A percentile compares a stretch with the other conserved stretches of the same genome.
phyloP scores from a whole-genome alignment of 2,888 invertebrate genomes.

The Pycnomerus fuliginosus region DNA sequence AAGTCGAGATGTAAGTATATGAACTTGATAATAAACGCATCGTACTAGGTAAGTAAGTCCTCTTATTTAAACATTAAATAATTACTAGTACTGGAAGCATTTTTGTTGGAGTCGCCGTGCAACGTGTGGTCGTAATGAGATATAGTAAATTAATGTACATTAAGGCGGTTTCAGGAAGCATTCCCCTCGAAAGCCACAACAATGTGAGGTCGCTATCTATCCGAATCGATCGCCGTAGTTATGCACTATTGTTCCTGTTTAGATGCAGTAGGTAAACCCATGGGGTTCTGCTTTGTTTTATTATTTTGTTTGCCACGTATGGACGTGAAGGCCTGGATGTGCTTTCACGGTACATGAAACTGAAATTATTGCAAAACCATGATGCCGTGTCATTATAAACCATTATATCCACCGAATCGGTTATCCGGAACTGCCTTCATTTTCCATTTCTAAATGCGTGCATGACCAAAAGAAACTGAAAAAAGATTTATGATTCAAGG shows the following conservation, averaged over 20 bases:
- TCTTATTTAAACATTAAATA: too few species aligned
- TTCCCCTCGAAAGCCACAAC: conserved; percentile 17
- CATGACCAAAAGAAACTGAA: too few species aligned
- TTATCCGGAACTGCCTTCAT: conserved; percentile 17
- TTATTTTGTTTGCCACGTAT: conserved; percentile 17
- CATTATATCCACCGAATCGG: conserved; percentile 9
- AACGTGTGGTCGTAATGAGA: too few species aligned
- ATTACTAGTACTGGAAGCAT: too few species aligned
- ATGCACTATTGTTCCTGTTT: conserved; percentile 21
- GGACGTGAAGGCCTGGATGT: conserved; percentile 17
- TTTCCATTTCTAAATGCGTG: too few species aligned
- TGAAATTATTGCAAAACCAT: conserved; percentile 8
- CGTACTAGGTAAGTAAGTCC: too few species aligned
- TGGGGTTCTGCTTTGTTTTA: conserved; percentile 14
- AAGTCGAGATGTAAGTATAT: too few species aligned
- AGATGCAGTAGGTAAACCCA: conserved; percentile 18
- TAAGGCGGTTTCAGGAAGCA: conserved; percentile 20
- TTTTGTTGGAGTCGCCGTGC: too few species aligned
- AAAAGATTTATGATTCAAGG: too few species aligned
- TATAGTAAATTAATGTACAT: too few species aligned
- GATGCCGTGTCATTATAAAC: conserved; percentile 13
- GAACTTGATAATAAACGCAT: too few species aligned
- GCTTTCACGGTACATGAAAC: conserved; percentile 15
- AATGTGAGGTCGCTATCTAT: conserved; percentile 14
- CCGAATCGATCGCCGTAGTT: conserved; percentile 17